Conservation (phyloP, 2,888 invertebrate species). For the Stenoptilia bipunctidactyla region DNA sequence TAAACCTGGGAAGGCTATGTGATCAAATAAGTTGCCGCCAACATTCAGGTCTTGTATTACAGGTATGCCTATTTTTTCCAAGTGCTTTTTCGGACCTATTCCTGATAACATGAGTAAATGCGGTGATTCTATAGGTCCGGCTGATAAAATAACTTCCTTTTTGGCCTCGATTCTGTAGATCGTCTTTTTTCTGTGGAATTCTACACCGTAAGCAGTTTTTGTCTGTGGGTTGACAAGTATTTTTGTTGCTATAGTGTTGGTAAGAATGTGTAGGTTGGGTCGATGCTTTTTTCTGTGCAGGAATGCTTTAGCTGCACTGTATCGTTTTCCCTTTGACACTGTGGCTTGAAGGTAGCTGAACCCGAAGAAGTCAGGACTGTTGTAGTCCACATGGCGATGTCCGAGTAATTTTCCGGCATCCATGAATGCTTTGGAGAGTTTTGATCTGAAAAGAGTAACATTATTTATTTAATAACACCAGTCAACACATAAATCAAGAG, state of each 20-base stretch:
- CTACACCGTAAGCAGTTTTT: slow-evolving; percentile 48
- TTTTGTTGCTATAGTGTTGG: slow-evolving; percentile 67
- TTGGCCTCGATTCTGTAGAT: slow-evolving; percentile 46
- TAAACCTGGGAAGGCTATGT: slow-evolving; percentile 72
- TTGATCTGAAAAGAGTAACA: slow-evolving; percentile 53
- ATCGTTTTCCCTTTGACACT: slow-evolving; percentile 57
- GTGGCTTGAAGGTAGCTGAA: slow-evolving; percentile 64
- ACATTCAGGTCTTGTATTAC: slow-evolving; percentile 75
- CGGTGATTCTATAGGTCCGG: slow-evolving; percentile 84
- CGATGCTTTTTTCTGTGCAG: slow-evolving; percentile 63
- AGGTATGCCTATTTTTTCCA: slow-evolving; percentile 69
- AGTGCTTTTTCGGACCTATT: slow-evolving; percentile 73
- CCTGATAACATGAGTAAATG: slow-evolving; percentile 80
- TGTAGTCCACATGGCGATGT: slow-evolving; percentile 77
- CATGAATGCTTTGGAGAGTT: slow-evolving; percentile 75
- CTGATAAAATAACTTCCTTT: slow-evolving; percentile 74
- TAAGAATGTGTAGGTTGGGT: slow-evolving; percentile 70
- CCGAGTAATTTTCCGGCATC: slow-evolving; percentile 75
- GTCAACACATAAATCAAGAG: no score
- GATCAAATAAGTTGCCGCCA: slow-evolving; percentile 77
- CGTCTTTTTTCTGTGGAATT: slow-evolving; percentile 48
- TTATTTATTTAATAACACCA: no score
- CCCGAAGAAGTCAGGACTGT: slow-evolving; percentile 74
- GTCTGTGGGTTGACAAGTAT: slow-evolving; percentile 69
- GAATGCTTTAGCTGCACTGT: slow-evolving; percentile 71